Evolutionary conservation across 2,797 vertebrate species (phyloP).

Genomic region (Okamejei kenojei): DNA sequence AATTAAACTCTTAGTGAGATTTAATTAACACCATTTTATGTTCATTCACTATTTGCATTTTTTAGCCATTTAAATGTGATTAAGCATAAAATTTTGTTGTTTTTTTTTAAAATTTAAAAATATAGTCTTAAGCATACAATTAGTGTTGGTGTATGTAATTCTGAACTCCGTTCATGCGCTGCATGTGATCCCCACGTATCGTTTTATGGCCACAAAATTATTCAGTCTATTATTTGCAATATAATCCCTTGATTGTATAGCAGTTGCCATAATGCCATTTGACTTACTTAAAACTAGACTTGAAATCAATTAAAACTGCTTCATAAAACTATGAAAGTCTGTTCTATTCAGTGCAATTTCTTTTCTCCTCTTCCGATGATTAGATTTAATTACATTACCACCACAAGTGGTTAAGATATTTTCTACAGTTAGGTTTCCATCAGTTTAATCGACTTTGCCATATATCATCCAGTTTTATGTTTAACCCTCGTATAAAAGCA

Average conservation of each 20-base stretch:
- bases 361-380: conserved; percentile 31
- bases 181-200: neutral
- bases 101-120: conserved; percentile 11
- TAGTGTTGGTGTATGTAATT: neutral
- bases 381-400: conserved; percentile 34
- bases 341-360: conserved; percentile 18
- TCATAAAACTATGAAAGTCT: conserved; percentile 31
- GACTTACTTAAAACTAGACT: conserved; percentile 30
- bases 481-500: conserved; percentile 34
- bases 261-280: conserved; percentile 29
- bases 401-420: conserved; percentile 37
- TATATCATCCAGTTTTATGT: conserved; percentile 36
- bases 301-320: conserved; percentile 35
- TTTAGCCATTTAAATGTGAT: conserved; percentile 17
- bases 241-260: conserved; percentile 1
- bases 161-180: neutral
- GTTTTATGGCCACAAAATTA: conserved; percentile 20
- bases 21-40: neutral
- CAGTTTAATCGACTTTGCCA: conserved; percentile 10
- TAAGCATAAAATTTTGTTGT: neutral
- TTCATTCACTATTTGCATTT: conserved; percentile 34
- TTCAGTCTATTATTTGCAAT: conserved; percentile 17
- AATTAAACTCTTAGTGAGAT: conserved; percentile 21
- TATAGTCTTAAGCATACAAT: neutral
- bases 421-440: conserved; percentile 35